A percentile compares a stretch with the other conserved stretches of the same genome.
Conservation (phyloP, 1,140 invertebrate species). For the Drosophila azteca region DNA sequence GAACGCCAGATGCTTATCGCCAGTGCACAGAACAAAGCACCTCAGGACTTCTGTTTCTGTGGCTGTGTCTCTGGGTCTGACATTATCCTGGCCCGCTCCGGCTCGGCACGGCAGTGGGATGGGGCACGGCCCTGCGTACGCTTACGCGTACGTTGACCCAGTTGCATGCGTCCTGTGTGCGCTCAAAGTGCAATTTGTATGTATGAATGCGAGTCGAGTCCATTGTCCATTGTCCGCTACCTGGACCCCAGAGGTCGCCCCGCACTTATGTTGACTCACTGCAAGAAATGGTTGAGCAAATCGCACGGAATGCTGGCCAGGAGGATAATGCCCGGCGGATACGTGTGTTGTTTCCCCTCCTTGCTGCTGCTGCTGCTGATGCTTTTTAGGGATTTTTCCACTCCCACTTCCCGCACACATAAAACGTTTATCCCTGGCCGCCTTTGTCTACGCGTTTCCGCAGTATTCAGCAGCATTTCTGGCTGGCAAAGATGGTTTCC, state of each 20-base stretch:
- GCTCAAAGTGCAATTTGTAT: conserved; percentile 32
- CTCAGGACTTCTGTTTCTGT: conserved; percentile 24
- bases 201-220: conserved; percentile 13
- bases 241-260: conserved; percentile 28
- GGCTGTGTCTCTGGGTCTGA: conserved; percentile 3
- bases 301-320: conserved; percentile 24
- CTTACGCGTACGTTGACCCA: conserved; percentile 12
- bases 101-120: too few species aligned
- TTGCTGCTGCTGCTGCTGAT: background rate
- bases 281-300: conserved; percentile 10
- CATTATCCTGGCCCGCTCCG: background rate
- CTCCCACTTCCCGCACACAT: background rate
- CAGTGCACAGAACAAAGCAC: conserved; percentile 23
- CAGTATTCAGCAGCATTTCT: conserved; percentile 4
- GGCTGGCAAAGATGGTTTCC: conserved; percentile 21
- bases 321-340: conserved; percentile 8
- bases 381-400: conserved; percentile 12
- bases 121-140: background rate
- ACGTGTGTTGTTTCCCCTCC: conserved; percentile 18
- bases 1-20: conserved; percentile 42
- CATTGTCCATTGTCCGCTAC: conserved; percentile 35
- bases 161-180: conserved; percentile 6
- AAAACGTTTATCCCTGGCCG: background rate
- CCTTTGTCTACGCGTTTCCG: conserved; percentile 29
- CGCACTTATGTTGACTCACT: conserved; percentile 17